These are phyloP conservation scores for Vanessa cardui DNA, from an alignment of 2,888 invertebrate genomes.

Conservation along the genomic window DNA sequence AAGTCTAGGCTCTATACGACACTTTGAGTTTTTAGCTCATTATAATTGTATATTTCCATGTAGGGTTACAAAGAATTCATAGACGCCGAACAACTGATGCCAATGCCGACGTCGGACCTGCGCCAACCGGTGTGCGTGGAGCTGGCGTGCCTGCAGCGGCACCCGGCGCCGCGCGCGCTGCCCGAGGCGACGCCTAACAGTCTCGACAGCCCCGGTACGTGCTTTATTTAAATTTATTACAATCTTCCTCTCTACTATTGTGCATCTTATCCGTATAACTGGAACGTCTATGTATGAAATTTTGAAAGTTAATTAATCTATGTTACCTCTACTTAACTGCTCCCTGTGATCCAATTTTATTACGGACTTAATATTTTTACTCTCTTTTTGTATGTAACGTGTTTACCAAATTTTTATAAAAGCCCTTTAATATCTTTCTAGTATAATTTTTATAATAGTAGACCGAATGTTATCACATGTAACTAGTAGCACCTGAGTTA, in stretches of 20 bases:
- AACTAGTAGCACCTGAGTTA: constrained; percentile 23
- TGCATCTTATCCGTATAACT: not conserved
- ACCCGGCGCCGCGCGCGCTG: constrained; percentile 77
- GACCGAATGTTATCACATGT: constrained; percentile 2
- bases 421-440: not conserved
- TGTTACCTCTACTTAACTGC: constrained; percentile 1
- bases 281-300: not conserved
- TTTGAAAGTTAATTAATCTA: not conserved
- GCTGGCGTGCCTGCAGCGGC: constrained; percentile 86
- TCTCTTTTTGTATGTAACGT: not conserved
- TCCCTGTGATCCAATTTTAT: not conserved
- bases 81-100: constrained; percentile 95
- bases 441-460: not conserved
- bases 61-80: constrained; percentile 96
- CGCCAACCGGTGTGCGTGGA: constrained; percentile 92
- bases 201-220: constrained; percentile 77
- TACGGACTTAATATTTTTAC: not conserved
- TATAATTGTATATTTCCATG: constrained; percentile 42
- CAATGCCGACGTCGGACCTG: constrained; percentile 92
- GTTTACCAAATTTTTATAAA: not conserved
- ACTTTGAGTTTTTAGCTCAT: not conserved
- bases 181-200: constrained; percentile 80
- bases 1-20: not conserved
- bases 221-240: not conserved
- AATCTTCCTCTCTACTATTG: not conserved